Evolutionary conservation across 2,888 invertebrate species (phyloP).

Genomic region (Crossocerus cetratus): DNA sequence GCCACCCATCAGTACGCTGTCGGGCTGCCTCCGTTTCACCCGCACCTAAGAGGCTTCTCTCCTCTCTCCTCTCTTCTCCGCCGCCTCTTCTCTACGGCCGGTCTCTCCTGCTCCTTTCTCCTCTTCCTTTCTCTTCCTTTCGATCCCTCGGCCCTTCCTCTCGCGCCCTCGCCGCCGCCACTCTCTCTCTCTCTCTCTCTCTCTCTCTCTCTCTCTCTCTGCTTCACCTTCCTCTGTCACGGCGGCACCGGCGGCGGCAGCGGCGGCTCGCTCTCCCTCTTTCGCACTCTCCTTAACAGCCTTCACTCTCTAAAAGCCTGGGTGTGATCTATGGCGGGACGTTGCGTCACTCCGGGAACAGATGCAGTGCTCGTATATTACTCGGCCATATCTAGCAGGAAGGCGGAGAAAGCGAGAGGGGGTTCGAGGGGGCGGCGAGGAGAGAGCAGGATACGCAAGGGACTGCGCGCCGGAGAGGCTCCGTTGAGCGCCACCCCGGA

Average conservation of each 20-base stretch:
- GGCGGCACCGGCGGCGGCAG: background rate
- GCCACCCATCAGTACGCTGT: conserved; percentile 31
- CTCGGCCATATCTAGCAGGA: conserved; percentile 72
- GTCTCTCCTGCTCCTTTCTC: conserved; percentile 28
- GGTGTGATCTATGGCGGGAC: conserved; percentile 82
- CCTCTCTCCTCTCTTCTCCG: background rate
- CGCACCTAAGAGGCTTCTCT: background rate
- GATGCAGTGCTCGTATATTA: conserved; percentile 77
- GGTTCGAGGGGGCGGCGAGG: conserved; percentile 32
- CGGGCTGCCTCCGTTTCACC: background rate
- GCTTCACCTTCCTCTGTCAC: background rate
- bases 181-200: conserved; percentile 32
- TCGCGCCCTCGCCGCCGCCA: conserved; percentile 1
- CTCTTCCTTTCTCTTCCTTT: background rate
- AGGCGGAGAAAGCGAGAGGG: conserved; percentile 39
- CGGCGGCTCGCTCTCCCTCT: conserved; percentile 24
- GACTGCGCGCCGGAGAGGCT: too few relatives aligned
- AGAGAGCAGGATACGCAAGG: conserved; percentile 31
- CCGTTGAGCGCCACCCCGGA: conserved; percentile 13
- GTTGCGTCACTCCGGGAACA: conserved; percentile 81
- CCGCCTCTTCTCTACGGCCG: conserved; percentile 34
- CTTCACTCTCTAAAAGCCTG: conserved; percentile 82
- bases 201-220: conserved; percentile 14
- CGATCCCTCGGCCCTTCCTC: conserved; percentile 13
- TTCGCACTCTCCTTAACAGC: conserved; percentile 75